Evolutionary conservation across 2,888 invertebrate genomes (phyloP).

Genomic region (Tolmerus cingulatus): DNA sequence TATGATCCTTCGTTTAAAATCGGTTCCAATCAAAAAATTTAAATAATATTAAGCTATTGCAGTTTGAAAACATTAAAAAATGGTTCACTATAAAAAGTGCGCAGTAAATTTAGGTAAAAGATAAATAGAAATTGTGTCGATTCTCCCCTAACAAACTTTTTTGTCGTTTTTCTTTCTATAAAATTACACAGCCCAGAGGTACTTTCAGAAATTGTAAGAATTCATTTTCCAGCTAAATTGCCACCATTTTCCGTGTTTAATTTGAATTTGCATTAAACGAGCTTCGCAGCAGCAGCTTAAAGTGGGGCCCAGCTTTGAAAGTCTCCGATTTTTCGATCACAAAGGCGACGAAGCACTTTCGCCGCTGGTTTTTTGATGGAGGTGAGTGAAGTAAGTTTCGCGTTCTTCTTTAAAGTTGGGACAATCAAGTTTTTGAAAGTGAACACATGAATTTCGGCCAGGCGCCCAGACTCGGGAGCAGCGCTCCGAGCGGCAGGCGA

Average conservation of each 20-base stretch:
- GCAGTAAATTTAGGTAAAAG: too few species aligned
- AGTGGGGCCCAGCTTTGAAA: neutral
- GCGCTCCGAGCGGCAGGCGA: neutral
- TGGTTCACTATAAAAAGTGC: too few species aligned
- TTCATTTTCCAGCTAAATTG: neutral
- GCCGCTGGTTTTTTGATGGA: neutral
- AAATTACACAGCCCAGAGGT: neutral
- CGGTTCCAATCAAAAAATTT: too few species aligned
- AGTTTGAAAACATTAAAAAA: too few species aligned
- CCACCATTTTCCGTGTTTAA: neutral
- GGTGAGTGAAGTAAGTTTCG: neutral
- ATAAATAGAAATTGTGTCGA: neutral
- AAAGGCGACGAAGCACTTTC: neutral
- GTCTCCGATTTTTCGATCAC: neutral
- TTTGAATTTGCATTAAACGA: neutral
- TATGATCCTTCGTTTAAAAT: too few species aligned
- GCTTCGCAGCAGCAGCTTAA: neutral
- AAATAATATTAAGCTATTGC: too few species aligned
- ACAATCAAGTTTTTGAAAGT: conserved; percentile 14
- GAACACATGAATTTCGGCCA: conserved; percentile 21
- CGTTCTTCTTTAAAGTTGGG: conserved; percentile 15
- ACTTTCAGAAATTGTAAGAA: neutral
- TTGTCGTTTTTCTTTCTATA: neutral
- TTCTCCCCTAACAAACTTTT: neutral
- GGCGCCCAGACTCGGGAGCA: neutral